Evolutionary conservation across 2,113 vertebrate genomes (phyloP), one percentile per base, ranked within the genome.

Genomic region (Oryzias melastigma): DNA sequence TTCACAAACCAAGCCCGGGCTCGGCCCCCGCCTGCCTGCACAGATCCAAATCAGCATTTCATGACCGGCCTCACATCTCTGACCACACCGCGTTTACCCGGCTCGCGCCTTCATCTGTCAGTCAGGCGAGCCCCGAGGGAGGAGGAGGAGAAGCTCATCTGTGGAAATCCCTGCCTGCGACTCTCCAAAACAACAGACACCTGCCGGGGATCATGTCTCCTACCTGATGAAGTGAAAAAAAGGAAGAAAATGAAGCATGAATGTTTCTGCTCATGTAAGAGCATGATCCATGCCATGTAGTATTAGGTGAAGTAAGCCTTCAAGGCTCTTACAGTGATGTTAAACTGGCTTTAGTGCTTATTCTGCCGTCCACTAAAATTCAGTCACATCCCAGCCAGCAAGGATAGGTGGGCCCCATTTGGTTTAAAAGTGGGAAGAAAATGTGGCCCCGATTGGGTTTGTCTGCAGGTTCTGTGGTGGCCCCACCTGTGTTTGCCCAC

Each of bases 31-130:
- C 20, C 22, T 57, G 56, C 75, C 69, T 73, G 47, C 77, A 55
- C 59, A 52, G 80, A 87, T 89, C 78, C 69, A 68, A 80, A 85
- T 87, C 82, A 83, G 73, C 67, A 62, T 76, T 85, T 87, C 77
- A 70, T 74, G 75, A 80, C 84, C 61, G 53, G 72, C 75, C 75
- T 80, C 59, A 60, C 77, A 82, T 83, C 82, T 83, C 22, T 81
- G 80, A 81, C 84, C 84, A 75, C 71, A 58, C 71, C 71, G 54
- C 68, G 65, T 68, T 80, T 54, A 35, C 68, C 66, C 67, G 40
- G 71, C 72, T 65, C 43, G 72, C 41, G 73, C 77, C 75, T 80
- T 75, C 68, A 81, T 76, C 80, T 77, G 82, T 84, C 83, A 76
- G 78, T 87, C 88, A 86, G 66, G 65, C 52, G 61, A 76, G 55